These are phyloP conservation scores for Drosophila rufa DNA, from an alignment of 1,140 invertebrate species.

Conservation along the genomic window DNA sequence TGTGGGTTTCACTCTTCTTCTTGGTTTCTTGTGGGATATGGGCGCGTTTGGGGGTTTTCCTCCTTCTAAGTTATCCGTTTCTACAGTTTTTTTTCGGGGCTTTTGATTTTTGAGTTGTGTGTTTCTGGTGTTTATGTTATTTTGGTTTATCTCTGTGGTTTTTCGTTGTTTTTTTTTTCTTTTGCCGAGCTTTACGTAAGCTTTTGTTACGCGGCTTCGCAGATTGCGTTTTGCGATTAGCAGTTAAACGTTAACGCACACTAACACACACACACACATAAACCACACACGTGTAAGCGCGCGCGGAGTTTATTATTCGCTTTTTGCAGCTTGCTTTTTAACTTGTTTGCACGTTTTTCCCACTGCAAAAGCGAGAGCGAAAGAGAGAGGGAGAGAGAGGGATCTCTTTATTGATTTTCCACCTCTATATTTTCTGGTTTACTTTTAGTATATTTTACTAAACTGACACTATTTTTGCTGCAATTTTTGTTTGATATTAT, in stretches of 20 bases:
- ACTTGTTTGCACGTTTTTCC: constrained; percentile 72
- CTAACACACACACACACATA: constrained; percentile 13
- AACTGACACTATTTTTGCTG: constrained; percentile 29
- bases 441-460: constrained; percentile 27
- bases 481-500: constrained; percentile 67
- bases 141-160: constrained; percentile 18
- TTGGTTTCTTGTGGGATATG: constrained; percentile 9
- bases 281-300: constrained; percentile 35
- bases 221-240: constrained; percentile 50
- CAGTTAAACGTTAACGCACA: constrained; percentile 64
- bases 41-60: neutral
- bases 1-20: neutral
- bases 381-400: constrained; percentile 4
- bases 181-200: constrained; percentile 61
- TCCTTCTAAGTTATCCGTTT: constrained; percentile 11
- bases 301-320: constrained; percentile 50
- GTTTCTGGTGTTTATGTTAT: constrained; percentile 14
- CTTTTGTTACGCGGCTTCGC: constrained; percentile 54
- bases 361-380: constrained; percentile 25
- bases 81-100: constrained; percentile 1
- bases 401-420: constrained; percentile 74
- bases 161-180: constrained; percentile 25
- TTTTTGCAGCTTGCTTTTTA: constrained; percentile 48
- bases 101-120: constrained; percentile 21
- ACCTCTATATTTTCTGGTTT: constrained; percentile 23